A percentile compares a stretch with the other conserved stretches of the same genome.
Conservation (phyloP, 2,113 vertebrate species). For the Cisticola juncidis region DNA sequence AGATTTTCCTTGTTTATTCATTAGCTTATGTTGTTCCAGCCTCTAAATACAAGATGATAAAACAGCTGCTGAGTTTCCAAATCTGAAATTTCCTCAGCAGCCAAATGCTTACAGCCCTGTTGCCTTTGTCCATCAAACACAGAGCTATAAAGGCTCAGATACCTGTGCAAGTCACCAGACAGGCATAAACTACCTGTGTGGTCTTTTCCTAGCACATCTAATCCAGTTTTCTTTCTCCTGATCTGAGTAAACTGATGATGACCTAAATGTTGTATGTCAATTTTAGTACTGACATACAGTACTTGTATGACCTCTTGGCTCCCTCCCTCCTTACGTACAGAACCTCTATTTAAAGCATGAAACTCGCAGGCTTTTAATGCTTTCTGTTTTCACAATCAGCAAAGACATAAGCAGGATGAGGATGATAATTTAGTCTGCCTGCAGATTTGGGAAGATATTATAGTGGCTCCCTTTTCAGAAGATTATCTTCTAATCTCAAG, state of each 20-base stretch:
- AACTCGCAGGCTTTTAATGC: not conserved
- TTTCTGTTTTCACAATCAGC: not conserved
- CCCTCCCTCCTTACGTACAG: not conserved
- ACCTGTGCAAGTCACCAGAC: not conserved
- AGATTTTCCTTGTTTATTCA: not conserved
- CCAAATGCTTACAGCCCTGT: not conserved
- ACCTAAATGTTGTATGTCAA: not conserved
- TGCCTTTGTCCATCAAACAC: not conserved
- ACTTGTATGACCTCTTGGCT: not conserved
- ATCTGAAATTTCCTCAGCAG: not conserved
- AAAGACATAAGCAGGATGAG: not conserved
- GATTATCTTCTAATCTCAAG: conserved; percentile 10
- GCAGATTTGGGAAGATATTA: conserved; percentile 3
- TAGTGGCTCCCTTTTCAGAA: not conserved
- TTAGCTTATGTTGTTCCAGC: not conserved
- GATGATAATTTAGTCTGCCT: not conserved
- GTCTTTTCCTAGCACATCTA: not conserved
- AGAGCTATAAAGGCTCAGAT: not conserved
- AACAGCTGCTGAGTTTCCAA: not conserved
- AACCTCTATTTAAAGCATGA: not conserved
- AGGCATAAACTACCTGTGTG: not conserved
- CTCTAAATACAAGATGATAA: not conserved
- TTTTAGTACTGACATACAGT: not conserved
- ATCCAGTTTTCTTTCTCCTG: not conserved
- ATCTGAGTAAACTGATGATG: not conserved